Base-by-base conservation (phyloP, 2,888 invertebrate species). In the Adela reaumurella region DNA sequence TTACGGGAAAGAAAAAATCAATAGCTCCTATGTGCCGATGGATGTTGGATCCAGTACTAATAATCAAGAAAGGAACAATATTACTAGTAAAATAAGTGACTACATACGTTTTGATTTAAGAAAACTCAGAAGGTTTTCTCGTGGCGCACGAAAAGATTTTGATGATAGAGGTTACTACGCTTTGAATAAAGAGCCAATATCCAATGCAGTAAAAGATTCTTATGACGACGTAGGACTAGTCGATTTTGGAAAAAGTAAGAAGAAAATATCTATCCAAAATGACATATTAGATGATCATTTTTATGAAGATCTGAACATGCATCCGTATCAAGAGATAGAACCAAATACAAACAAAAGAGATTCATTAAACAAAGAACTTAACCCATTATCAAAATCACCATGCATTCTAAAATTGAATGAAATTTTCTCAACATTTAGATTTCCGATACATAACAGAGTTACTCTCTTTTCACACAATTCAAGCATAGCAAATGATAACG, bases 11-110 rank as follows among this genome's bases (percentile, higher is more conserved):
- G 35, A 35, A 14, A 63, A 67, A 55, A 58, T 62, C 19, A 55
- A 61, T 1, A 69, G 69, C 8, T 72, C 78, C 1, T 80, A 80
- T 50, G 57, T 74, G 17, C 77, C 77, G 1, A 80, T 80, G 80
- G 67, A 72, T 45, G 64, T 64, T 2, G 67, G 57, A n/a, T n/a
- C n/a, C 1, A 54, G 14, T 63, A 1, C 53, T 62, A 1, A 18
- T 17, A 20, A 41, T 41, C 14, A 70, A 68, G 52, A 73, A 68
- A 54, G 54, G 59, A 1, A 68, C 57, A 54, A 70, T 63, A 51
- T 56, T 70, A 19, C 74, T 42, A 59, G 73, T 35, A 35, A 35
- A 14, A 35, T 35, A 35, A 4, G 14, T 35, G 35, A 35, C 14
- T 35, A 35, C 35, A 35, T 35, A 8, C 35, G 14, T 44, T 70